Conservation (phyloP, 2,797 vertebrate species). For the Discoglossus pictus region DNA sequence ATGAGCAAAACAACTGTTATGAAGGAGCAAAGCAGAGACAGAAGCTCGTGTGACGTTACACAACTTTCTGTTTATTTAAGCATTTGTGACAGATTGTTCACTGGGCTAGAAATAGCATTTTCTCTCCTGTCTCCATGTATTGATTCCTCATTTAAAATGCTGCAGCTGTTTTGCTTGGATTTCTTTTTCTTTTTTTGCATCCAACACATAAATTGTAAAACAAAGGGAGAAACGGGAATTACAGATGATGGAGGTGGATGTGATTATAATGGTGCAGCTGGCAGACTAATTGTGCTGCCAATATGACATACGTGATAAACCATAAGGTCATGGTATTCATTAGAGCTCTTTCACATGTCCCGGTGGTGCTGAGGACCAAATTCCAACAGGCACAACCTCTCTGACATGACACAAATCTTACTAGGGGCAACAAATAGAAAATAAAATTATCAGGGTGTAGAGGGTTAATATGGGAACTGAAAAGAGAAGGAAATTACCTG, state of each 20-base stretch:
- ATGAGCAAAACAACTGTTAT: neutral
- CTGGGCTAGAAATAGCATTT: constrained; percentile 16
- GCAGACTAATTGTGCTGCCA: constrained; percentile 25
- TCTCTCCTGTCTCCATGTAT: constrained; percentile 21
- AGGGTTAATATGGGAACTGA: too few relatives aligned
- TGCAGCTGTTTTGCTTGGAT: constrained; percentile 30
- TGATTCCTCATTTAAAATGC: constrained; percentile 35
- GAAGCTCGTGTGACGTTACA: constrained; percentile 4
- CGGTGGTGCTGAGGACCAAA: too few relatives aligned
- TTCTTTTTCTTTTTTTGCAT: constrained; percentile 1
- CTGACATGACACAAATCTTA: too few relatives aligned
- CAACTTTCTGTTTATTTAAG: constrained; percentile 21
- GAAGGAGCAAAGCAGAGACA: neutral
- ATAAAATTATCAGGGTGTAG: too few relatives aligned
- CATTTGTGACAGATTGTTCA: constrained; percentile 24
- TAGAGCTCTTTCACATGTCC: too few relatives aligned
- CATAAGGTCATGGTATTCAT: neutral
- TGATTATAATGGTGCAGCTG: constrained; percentile 33
- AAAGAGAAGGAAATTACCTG: too few relatives aligned
- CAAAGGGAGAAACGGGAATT: constrained; percentile 29
- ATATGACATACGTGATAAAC: constrained; percentile 8
- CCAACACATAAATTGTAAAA: constrained; percentile 11
- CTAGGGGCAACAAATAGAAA: too few relatives aligned
- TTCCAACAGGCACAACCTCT: too few relatives aligned
- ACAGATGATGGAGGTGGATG: constrained; percentile 25